A percentile compares a stretch with the other conserved stretches of the same genome.
Evolutionary conservation across 2,797 vertebrate genomes (phyloP).

Genomic region (Astyanax mexicanus): DNA sequence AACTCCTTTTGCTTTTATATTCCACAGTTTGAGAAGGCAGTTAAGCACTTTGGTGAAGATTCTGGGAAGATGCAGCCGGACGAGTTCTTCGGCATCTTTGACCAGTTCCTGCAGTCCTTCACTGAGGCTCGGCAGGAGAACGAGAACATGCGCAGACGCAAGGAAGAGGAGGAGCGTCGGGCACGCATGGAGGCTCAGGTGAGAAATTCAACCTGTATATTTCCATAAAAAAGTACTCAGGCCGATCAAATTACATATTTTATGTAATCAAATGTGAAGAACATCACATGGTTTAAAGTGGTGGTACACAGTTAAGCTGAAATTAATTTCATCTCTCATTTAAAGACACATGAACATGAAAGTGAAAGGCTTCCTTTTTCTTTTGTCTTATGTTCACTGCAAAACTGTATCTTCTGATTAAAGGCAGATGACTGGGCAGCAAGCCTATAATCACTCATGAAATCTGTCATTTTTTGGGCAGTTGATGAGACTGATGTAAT

Average conservation of each 20-base stretch:
- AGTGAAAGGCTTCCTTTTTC: neutral
- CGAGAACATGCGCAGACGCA: slow-evolving; percentile 92
- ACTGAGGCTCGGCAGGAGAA: slow-evolving; percentile 95
- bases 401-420: neutral
- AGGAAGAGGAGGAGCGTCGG: slow-evolving; percentile 95
- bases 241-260: neutral
- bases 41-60: slow-evolving; percentile 96
- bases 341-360: neutral
- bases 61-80: slow-evolving; percentile 92
- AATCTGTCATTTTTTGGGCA: neutral
- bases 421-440: neutral
- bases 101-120: slow-evolving; percentile 96
- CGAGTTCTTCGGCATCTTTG: slow-evolving; percentile 98
- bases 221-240: neutral
- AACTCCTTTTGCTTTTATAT: slow-evolving; percentile 11
- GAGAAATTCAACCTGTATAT: slow-evolving; percentile 7
- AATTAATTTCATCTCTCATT: neutral
- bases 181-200: slow-evolving; percentile 97
- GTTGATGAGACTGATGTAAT: neutral
- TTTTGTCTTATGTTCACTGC: neutral
- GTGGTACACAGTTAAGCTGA: neutral
- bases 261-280: neutral
- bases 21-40: slow-evolving; percentile 88
- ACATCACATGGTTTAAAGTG: neutral
- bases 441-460: slow-evolving; percentile 10